These are phyloP conservation scores for Poecilia picta DNA, from an alignment of 2,797 vertebrate genomes.

Conservation along the genomic window DNA sequence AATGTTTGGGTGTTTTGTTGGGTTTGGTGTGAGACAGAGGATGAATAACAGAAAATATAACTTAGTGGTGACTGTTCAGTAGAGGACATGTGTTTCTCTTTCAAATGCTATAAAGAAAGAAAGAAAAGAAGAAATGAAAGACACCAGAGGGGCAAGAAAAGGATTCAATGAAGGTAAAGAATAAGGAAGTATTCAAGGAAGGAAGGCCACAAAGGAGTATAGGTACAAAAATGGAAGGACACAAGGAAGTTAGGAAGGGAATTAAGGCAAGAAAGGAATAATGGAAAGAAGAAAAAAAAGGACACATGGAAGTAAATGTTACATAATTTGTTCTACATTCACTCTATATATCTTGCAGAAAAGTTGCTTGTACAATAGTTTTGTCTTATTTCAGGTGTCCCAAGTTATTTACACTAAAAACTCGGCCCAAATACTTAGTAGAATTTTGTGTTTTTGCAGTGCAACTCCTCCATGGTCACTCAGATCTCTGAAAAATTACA, in stretches of 20 bases:
- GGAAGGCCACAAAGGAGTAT: background rate
- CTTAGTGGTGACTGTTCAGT: background rate
- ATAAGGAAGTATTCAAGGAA: background rate
- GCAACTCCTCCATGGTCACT: background rate
- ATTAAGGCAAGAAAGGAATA: background rate
- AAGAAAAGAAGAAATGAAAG: background rate
- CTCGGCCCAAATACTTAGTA: background rate
- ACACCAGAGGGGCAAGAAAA: background rate
- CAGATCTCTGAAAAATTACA: background rate
- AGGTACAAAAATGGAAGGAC: background rate
- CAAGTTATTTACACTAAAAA: background rate
- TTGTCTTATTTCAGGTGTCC: too few species aligned
- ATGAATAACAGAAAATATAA: background rate
- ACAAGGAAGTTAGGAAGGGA: background rate
- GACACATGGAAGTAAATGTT: background rate
- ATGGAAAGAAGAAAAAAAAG: background rate
- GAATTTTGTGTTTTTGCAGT: slow-evolving; percentile 2
- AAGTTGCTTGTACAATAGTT: too few species aligned
- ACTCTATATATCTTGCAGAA: too few species aligned
- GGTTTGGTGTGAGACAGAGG: background rate
- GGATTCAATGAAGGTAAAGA: background rate
- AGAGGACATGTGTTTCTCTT: background rate
- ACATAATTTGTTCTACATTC: too few species aligned
- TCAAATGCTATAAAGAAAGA: background rate
- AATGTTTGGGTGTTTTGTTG: background rate